These are phyloP conservation scores for Hemithea aestivaria DNA, from an alignment of 2,888 invertebrate species.

Conservation along the genomic window DNA sequence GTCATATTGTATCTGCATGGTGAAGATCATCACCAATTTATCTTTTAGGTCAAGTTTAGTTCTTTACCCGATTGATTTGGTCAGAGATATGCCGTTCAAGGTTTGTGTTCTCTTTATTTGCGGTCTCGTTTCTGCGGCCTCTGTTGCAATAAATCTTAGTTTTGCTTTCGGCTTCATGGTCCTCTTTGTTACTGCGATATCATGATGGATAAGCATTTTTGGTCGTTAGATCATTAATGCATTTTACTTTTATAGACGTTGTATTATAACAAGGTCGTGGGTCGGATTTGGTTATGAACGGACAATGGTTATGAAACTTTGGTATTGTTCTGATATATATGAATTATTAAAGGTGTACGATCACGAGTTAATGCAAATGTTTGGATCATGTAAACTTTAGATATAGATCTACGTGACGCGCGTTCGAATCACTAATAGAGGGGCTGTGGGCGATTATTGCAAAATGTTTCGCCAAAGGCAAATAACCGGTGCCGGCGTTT, in stretches of 20 bases:
- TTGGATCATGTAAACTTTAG: conserved; percentile 23
- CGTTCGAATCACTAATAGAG: conserved; percentile 18
- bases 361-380: conserved; percentile 16
- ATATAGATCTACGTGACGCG: conserved; percentile 13
- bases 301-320: conserved; percentile 18
- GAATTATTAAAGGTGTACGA: conserved; percentile 3
- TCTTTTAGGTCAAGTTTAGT: conserved; percentile 75
- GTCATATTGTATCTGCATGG: conserved; percentile 5
- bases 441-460: conserved; percentile 43
- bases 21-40: conserved; percentile 58
- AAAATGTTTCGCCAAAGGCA: conserved; percentile 59
- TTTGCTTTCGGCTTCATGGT: conserved; percentile 68
- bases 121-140: conserved; percentile 75
- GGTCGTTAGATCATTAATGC: conserved; percentile 52
- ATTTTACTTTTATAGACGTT: conserved; percentile 50
- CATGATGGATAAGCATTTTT: conserved; percentile 67
- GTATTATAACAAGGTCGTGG: conserved; percentile 40
- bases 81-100: conserved; percentile 76
- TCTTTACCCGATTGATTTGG: conserved; percentile 75
- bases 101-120: conserved; percentile 77
- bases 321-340: conserved; percentile 7
- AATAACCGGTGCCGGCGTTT: conserved; percentile 56
- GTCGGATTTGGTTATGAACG: conserved; percentile 26
- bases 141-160: conserved; percentile 72
- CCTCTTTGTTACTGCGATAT: conserved; percentile 71